These are phyloP conservation scores for Pristionchus arcanus DNA, from an alignment of 2,888 invertebrate genomes.

Conservation along the genomic window DNA sequence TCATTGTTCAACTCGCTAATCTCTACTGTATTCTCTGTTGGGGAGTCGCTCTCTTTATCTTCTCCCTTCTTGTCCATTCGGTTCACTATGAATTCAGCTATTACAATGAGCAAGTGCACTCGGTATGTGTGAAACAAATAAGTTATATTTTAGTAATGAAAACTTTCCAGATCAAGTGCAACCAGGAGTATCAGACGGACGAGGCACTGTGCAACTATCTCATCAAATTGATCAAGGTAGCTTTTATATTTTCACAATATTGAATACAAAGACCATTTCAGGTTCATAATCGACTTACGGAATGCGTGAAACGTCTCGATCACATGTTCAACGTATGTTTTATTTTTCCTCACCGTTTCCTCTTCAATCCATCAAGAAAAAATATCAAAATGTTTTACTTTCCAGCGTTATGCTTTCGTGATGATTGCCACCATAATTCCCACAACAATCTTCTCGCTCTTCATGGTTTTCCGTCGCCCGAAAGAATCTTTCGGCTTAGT, in stretches of 20 bases:
- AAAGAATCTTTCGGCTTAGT: background rate
- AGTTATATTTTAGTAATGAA: too few species aligned
- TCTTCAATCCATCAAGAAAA: background rate
- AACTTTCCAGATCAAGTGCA: conserved; percentile 6
- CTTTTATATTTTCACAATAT: background rate
- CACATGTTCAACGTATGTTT: conserved; percentile 43
- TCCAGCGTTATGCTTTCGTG: conserved; percentile 45
- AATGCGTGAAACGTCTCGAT: conserved; percentile 53
- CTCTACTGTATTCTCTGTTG: conserved; percentile 52
- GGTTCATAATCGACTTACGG: conserved; percentile 48
- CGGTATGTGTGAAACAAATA: background rate
- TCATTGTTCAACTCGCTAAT: conserved; percentile 38
- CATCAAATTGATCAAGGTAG: conserved; percentile 45
- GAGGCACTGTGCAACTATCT: conserved; percentile 41
- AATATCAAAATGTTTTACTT: background rate
- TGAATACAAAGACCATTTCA: background rate
- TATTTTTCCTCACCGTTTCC: too few species aligned
- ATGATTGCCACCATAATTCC: conserved; percentile 55
- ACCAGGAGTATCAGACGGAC: conserved; percentile 1
- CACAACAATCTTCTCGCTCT: conserved; percentile 35
- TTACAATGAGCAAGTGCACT: conserved; percentile 48
- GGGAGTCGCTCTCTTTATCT: conserved; percentile 55
- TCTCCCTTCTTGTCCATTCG: conserved; percentile 41
- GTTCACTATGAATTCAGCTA: conserved; percentile 50
- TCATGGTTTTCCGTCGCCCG: conserved; percentile 47